Evolutionary conservation across 2,888 invertebrate species (phyloP), one percentile per base, ranked within the genome.

Genomic region (Patella depressa): DNA sequence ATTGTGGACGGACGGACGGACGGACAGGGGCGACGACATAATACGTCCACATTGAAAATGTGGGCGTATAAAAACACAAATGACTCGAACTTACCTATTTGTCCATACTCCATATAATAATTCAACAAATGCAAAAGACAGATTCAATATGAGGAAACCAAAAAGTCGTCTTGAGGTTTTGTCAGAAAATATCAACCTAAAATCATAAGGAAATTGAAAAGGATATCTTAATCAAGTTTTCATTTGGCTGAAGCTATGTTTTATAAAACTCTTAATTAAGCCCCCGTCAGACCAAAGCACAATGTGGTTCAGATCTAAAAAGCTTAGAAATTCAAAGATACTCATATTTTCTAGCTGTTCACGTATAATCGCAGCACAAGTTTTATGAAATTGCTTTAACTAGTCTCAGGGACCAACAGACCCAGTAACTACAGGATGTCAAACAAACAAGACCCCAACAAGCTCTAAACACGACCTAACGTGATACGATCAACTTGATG

Each of bases 41-140:
- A 29, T 29, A 29, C 2, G 29, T 29, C 29, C 29, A 29, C 29
- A 29, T 29, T 29, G 2, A 3, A 2, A 2, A 29, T 29, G 29
- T 29, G 29, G 29, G 29, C 29, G 29, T 29, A 29, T 29, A 34
- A 34, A 34, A 34, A 34, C 5, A 34, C 34, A 34, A 34, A 34
- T 34, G 0, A 17, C 17, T 53, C 72, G 54, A 71, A 34, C 76
- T 77, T 82, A 92, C 92, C 92, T 92, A 85, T 92, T 93, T 74
- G 92, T 92, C 91, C 91, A 92, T 55, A 93, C 86, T 82, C 98
- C 98, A 93, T 98, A 99, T 80, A 95, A 93, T 78, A 99, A 93
- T 92, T 99, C 98, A 72, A 99, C 97, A 92, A 98, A 98, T 45
- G 98, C 98, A 93, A 99, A 98, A 57, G 97, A 97, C 83, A 98